These are phyloP conservation scores for Mionectes olivaceus DNA, from an alignment of 2,797 vertebrate genomes.

Conservation along the genomic window DNA sequence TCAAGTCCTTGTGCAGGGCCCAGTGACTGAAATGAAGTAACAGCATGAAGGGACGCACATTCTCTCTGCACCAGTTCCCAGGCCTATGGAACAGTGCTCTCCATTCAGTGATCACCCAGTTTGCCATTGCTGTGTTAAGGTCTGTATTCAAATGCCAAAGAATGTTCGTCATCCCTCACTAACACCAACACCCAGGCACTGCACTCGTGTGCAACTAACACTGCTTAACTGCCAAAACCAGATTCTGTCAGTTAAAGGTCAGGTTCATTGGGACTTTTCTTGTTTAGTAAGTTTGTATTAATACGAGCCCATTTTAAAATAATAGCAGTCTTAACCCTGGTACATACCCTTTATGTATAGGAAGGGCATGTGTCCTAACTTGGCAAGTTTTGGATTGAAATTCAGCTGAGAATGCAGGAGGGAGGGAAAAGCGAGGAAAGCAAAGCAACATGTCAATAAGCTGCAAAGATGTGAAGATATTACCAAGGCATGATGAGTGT, in stretches of 20 bases:
- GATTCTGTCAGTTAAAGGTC: not conserved
- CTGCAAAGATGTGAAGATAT: not conserved
- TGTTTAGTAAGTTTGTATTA: not conserved
- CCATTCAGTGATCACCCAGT: not conserved
- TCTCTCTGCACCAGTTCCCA: not conserved
- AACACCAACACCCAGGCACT: not conserved
- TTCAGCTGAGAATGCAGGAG: not conserved
- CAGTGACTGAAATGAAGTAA: not conserved
- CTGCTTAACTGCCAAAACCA: rapidly evolving
- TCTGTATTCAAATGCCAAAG: not conserved
- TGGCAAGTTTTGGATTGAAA: not conserved
- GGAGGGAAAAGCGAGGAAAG: not conserved
- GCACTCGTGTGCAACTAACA: rapidly evolving
- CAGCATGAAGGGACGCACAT: rapidly evolving
- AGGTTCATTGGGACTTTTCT: not conserved
- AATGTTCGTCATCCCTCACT: not conserved
- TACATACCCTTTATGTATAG: not conserved
- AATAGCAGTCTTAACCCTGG: rapidly evolving
- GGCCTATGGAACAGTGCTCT: not conserved
- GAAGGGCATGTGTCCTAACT: not conserved
- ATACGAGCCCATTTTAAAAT: not conserved
- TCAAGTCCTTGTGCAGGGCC: not conserved
- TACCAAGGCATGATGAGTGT: not conserved
- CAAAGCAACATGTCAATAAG: not conserved
- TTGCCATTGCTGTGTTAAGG: not conserved